A percentile compares a stretch with the other conserved stretches of the same genome.
These are phyloP conservation scores for Macheiramphus alcinus DNA, from an alignment of 2,113 vertebrate species.

Conservation along the genomic window DNA sequence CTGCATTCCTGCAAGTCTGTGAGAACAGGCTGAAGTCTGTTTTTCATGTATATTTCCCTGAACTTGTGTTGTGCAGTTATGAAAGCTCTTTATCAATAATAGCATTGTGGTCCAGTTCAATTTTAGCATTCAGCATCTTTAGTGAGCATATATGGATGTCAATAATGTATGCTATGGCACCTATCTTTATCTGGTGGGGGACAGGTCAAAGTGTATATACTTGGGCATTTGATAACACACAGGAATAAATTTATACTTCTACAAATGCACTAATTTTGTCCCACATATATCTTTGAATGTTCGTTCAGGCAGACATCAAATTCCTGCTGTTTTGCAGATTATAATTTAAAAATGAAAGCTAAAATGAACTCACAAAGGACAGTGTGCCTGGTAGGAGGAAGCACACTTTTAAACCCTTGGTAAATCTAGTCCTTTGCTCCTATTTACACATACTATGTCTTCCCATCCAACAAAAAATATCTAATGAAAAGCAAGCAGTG, in stretches of 20 bases:
- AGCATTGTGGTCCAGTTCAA: not conserved
- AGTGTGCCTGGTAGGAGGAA: not conserved
- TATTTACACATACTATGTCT: not conserved
- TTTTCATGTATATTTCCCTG: not conserved
- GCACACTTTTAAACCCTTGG: not conserved
- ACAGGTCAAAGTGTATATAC: not conserved
- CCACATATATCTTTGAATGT: not conserved
- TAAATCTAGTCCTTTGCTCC: not conserved
- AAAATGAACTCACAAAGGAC: not conserved
- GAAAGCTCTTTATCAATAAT: not conserved
- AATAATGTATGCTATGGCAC: not conserved
- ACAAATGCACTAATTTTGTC: not conserved
- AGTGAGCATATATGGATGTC: not conserved
- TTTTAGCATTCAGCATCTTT: not conserved
- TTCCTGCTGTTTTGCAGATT: not conserved
- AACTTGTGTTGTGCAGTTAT: not conserved
- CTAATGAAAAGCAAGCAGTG: not conserved
- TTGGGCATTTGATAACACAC: not conserved
- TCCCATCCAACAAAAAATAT: not conserved
- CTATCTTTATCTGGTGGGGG: not conserved
- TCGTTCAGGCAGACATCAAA: not conserved
- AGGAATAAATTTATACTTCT: not conserved
- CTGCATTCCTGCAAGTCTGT: not conserved
- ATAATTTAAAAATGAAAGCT: not conserved
- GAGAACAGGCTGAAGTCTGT: not conserved